Conservation (phyloP, 2,797 vertebrate genomes). For the Gorsachius magnificus region DNA sequence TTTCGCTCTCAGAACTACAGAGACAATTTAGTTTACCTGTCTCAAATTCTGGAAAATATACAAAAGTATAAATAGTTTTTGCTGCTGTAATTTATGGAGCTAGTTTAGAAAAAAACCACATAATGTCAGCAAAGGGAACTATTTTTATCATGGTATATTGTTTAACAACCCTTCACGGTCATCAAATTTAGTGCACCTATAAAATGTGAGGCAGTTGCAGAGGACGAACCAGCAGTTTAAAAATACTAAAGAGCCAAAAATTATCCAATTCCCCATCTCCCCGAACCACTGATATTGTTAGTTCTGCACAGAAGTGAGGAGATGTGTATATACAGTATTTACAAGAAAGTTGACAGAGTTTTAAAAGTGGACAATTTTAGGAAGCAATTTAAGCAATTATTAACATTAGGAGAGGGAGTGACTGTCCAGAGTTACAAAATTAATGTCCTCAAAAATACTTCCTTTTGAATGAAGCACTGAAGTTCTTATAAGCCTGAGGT, state of each 20-base stretch:
- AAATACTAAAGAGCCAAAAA: conserved; percentile 66
- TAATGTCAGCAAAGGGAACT: conserved; percentile 75
- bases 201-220: conserved; percentile 68
- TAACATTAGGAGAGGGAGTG: not conserved
- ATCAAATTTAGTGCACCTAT: conserved; percentile 75
- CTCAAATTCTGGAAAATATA: not conserved
- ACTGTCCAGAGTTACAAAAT: not conserved
- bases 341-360: not conserved
- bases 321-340: not conserved
- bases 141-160: conserved; percentile 74
- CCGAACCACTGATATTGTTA: not conserved
- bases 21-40: not conserved
- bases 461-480: not conserved
- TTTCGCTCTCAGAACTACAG: not conserved
- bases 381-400: not conserved
- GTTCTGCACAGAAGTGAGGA: not conserved
- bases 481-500: not conserved
- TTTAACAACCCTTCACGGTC: conserved; percentile 73
- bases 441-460: not conserved
- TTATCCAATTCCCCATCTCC: not conserved
- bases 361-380: not conserved
- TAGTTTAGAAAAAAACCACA: conserved; percentile 41
- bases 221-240: conserved; percentile 70
- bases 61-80: conserved; percentile 44
- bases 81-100: conserved; percentile 66